phyloP scores from a whole-genome alignment of 2,113 vertebrate genomes.

The Climacteris rufus region DNA sequence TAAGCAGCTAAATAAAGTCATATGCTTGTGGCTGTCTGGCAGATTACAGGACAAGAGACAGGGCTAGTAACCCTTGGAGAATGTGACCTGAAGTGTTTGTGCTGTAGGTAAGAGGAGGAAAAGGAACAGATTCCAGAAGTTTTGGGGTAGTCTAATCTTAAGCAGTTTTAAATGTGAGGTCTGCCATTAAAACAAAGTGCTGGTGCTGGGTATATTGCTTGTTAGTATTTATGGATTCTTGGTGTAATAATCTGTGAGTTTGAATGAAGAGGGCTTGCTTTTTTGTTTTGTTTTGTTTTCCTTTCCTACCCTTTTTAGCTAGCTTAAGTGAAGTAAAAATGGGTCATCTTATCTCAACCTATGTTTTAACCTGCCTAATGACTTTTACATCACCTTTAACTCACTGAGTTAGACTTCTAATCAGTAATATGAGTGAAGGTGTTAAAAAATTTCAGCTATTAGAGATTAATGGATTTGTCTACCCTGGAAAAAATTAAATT shows the following conservation, averaged over 20 bases:
- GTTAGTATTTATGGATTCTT: background rate
- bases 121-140: background rate
- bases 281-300: too few species aligned
- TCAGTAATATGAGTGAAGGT: background rate
- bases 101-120: background rate
- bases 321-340: background rate
- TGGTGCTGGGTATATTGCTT: background rate
- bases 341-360: background rate
- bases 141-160: background rate
- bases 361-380: background rate
- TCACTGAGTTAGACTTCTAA: background rate
- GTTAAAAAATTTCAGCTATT: background rate
- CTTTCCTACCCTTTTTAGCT: background rate
- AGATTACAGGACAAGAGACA: background rate
- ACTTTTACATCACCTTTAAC: background rate
- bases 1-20: slow-evolving; percentile 2
- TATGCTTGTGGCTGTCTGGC: background rate
- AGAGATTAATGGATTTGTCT: background rate
- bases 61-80: background rate
- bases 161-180: background rate
- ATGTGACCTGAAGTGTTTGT: background rate
- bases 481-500: background rate
- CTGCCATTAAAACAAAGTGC: background rate
- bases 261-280: background rate
- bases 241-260: background rate